Evolutionary conservation across 2,797 vertebrate species (phyloP).

Genomic region (Lagocephalus sceleratus): DNA sequence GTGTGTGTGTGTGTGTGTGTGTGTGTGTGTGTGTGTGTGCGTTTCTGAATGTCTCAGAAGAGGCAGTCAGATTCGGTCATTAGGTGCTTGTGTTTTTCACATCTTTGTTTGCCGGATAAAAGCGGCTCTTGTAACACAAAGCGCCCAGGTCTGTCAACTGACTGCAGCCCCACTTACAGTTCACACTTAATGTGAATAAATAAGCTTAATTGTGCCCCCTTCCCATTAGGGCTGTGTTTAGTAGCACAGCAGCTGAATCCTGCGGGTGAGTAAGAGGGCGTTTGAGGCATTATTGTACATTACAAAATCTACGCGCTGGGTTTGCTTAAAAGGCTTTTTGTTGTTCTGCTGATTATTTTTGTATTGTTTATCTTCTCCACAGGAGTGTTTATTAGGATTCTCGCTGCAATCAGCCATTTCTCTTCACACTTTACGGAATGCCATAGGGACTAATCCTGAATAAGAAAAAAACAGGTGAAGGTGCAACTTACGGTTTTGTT

Average conservation of each 20-base stretch:
- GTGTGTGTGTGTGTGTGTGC: constrained; percentile 37
- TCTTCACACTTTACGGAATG: constrained; percentile 52
- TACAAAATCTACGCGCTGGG: constrained; percentile 70
- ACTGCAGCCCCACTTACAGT: constrained; percentile 72
- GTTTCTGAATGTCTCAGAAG: constrained; percentile 45
- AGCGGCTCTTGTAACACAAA: constrained; percentile 76
- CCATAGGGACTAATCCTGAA: constrained; percentile 10
- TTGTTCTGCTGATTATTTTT: constrained; percentile 75
- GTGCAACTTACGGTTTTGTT: too few relatives aligned
- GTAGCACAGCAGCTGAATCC: constrained; percentile 74
- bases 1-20: constrained; percentile 12
- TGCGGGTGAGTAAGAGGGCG: constrained; percentile 71
- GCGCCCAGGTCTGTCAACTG: constrained; percentile 67
- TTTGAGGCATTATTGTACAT: constrained; percentile 73
- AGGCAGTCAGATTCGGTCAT: constrained; percentile 66
- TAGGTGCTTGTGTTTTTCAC: constrained; percentile 75
- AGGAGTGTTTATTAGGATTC: constrained; percentile 64
- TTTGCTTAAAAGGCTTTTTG: constrained; percentile 70
- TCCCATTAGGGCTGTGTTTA: constrained; percentile 69
- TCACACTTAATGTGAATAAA: constrained; percentile 82
- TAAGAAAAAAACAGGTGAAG: too few relatives aligned
- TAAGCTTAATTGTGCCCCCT: constrained; percentile 78
- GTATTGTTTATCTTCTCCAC: constrained; percentile 61
- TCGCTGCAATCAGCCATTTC: constrained; percentile 50
- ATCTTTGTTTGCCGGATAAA: constrained; percentile 76